Conservation (phyloP, 2,888 invertebrate genomes). For the Petrolisthes cinctipes region DNA sequence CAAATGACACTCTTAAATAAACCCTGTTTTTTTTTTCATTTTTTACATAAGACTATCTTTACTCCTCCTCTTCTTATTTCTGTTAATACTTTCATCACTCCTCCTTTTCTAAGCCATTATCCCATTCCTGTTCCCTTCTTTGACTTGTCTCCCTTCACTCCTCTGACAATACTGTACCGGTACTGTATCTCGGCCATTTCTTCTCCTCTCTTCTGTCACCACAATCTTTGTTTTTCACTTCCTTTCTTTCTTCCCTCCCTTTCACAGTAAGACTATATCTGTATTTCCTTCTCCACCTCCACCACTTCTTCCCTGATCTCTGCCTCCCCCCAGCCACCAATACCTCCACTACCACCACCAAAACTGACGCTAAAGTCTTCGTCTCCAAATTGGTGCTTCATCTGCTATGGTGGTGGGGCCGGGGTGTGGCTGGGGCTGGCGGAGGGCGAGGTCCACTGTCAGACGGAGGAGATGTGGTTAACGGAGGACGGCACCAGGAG, state of each 20-base stretch:
- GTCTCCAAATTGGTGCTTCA: too few relatives aligned
- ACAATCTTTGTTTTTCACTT: not conserved
- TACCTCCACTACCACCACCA: not conserved
- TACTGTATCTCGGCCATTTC: not conserved
- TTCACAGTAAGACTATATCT: not conserved
- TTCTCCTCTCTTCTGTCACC: not conserved
- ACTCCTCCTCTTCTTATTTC: not conserved
- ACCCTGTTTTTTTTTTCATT: not conserved
- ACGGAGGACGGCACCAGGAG: slow-evolving; percentile 51
- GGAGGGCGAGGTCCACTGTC: slow-evolving; percentile 45
- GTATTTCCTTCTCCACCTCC: not conserved
- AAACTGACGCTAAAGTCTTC: not conserved
- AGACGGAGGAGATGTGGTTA: slow-evolving; percentile 53
- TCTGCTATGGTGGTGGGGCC: too few relatives aligned
- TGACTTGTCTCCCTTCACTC: not conserved
- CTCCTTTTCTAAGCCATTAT: not conserved
- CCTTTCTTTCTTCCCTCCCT: not conserved
- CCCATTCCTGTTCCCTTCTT: not conserved
- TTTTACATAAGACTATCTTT: not conserved
- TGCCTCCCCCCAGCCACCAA: not conserved
- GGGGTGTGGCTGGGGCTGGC: slow-evolving; percentile 3
- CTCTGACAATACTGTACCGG: too few relatives aligned
- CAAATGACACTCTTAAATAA: too few relatives aligned
- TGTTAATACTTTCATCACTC: not conserved
- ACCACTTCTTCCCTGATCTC: not conserved